Evolutionary conservation across 1,140 invertebrate genomes (phyloP).

Genomic region (Drosophila littoralis): DNA sequence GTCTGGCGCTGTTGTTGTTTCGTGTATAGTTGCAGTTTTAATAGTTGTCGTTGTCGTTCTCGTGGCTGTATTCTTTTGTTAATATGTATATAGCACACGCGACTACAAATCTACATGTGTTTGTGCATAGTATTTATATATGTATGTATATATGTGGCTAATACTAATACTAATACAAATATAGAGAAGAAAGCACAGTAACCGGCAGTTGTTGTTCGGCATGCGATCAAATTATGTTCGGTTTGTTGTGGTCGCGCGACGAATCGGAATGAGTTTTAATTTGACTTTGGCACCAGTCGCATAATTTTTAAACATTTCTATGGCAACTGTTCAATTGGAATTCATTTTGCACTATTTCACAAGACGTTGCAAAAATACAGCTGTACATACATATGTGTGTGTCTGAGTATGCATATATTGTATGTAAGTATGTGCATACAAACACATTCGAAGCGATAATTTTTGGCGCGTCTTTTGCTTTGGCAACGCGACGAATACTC

Average conservation of each 20-base stretch:
- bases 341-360: conserved; percentile 19
- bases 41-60: conserved; percentile 9
- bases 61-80: too few relatives aligned
- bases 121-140: too few relatives aligned
- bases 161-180: not conserved
- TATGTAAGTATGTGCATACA: conserved; percentile 1
- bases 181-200: conserved; percentile 11
- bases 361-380: conserved; percentile 10
- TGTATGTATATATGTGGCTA: not conserved
- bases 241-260: conserved; percentile 33
- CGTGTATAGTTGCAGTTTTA: conserved; percentile 21
- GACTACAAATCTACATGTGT: conserved; percentile 2
- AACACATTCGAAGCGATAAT: conserved; percentile 28
- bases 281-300: conserved; percentile 20
- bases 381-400: not conserved
- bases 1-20: conserved; percentile 20
- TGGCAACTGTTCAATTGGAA: conserved; percentile 17
- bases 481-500: conserved; percentile 26
- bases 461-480: conserved; percentile 51
- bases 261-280: conserved; percentile 11
- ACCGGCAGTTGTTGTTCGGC: conserved; percentile 24
- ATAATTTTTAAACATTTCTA: conserved; percentile 11
- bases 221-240: conserved; percentile 38
- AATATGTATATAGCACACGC: conserved; percentile 9
- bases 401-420: not conserved